Evolutionary conservation across 2,797 vertebrate genomes (phyloP).

Genomic region (Trichosurus vulpecula): DNA sequence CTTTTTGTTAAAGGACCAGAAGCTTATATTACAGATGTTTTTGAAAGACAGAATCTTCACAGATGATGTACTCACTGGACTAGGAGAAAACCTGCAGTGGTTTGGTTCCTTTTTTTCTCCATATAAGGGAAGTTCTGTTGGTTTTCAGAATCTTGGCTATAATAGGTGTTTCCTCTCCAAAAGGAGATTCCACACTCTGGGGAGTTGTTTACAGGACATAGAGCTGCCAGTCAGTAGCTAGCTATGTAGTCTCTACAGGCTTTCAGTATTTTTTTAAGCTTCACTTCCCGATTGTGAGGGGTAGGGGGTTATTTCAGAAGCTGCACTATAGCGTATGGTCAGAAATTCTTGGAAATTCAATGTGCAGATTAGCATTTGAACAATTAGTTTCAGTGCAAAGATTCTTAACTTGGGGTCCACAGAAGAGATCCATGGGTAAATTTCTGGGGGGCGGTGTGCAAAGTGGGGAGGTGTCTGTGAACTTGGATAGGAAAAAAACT

Average conservation of each 20-base stretch:
- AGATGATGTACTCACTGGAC: background rate
- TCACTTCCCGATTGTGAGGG: background rate
- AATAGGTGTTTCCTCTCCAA: background rate
- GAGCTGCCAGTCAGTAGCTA: background rate
- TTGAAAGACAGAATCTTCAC: background rate
- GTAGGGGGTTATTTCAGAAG: background rate
- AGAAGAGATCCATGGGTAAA: background rate
- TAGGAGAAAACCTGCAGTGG: background rate
- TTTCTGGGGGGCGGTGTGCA: background rate
- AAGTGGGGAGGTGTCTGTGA: background rate
- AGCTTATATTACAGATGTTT: background rate
- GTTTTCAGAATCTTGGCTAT: background rate
- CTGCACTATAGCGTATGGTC: background rate
- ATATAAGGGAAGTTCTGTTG: background rate
- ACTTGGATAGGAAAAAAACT: background rate
- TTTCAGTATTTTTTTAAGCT: background rate
- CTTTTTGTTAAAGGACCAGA: background rate
- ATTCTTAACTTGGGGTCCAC: background rate
- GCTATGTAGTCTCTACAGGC: background rate
- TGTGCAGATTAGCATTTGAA: background rate
- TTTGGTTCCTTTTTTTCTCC: background rate
- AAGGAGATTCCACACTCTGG: background rate
- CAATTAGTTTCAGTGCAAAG: background rate
- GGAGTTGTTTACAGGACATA: background rate
- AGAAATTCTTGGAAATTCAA: background rate